Conservation (phyloP, 1,140 invertebrate species). For the Procambarus clarkii region DNA sequence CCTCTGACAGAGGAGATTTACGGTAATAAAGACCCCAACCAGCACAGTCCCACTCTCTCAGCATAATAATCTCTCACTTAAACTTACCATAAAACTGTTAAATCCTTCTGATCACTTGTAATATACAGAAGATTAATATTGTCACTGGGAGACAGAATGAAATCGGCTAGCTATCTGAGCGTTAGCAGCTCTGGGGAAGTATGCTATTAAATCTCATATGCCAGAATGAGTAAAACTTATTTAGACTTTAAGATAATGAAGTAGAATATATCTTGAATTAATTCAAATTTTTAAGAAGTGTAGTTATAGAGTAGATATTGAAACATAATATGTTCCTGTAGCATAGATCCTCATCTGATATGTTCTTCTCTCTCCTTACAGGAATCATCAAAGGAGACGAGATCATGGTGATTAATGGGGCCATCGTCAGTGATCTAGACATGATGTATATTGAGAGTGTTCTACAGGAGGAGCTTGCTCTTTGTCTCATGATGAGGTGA, state of each 20-base stretch:
- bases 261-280: constrained; percentile 39
- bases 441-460: constrained; percentile 98
- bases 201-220: constrained; percentile 18
- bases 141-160: constrained; percentile 4
- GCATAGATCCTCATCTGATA: constrained; percentile 13
- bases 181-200: constrained; percentile 1
- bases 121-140: not conserved
- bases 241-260: constrained; percentile 11
- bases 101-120: not conserved
- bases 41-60: constrained; percentile 45
- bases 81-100: constrained; percentile 7
- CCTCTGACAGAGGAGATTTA: constrained; percentile 56
- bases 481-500: constrained; percentile 96
- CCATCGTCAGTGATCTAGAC: constrained; percentile 97
- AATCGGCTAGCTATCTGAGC: not conserved
- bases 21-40: constrained; percentile 46
- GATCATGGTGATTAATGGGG: constrained; percentile 98
- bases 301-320: not conserved
- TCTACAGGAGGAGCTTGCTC: constrained; percentile 93
- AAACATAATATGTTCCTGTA: not conserved
- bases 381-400: constrained; percentile 98
- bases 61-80: constrained; percentile 35
- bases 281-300: constrained; percentile 8
- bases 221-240: constrained; percentile 4
- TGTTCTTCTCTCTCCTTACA: constrained; percentile 75